These are phyloP conservation scores for Cantharis lateralis DNA, from an alignment of 2,888 invertebrate species.

Conservation along the genomic window DNA sequence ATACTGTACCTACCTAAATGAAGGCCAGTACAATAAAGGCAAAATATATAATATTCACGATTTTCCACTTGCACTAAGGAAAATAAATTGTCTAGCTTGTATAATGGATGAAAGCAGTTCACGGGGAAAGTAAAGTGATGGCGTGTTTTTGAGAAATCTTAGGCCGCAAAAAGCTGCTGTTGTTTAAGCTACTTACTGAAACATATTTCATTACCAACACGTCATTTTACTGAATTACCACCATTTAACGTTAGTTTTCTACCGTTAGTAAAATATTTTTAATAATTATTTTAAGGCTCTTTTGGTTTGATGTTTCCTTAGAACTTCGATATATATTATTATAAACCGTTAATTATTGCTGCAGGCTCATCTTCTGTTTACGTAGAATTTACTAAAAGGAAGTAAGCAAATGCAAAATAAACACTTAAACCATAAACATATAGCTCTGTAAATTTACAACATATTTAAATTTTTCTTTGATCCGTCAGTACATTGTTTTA, in stretches of 20 bases:
- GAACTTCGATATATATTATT: slow-evolving; percentile 34
- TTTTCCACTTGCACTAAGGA: slow-evolving; percentile 50
- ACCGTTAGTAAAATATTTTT: neutral
- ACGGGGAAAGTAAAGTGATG: slow-evolving; percentile 43
- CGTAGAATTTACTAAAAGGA: slow-evolving; percentile 32
- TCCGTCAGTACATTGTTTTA: neutral
- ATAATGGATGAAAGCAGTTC: slow-evolving; percentile 51
- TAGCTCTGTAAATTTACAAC: neutral
- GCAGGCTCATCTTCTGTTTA: slow-evolving; percentile 35
- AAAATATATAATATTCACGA: slow-evolving; percentile 49
- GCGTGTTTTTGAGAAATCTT: slow-evolving; percentile 47
- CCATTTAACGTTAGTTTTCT: neutral
- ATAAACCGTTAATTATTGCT: slow-evolving; percentile 43
- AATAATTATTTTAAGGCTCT: neutral
- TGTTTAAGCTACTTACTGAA: slow-evolving; percentile 45
- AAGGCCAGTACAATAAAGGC: slow-evolving; percentile 33
- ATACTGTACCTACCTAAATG: slow-evolving; percentile 27
- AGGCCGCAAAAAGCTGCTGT: slow-evolving; percentile 34
- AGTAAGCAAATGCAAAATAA: slow-evolving; percentile 40
- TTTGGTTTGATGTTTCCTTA: slow-evolving; percentile 3
- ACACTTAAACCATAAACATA: slow-evolving; percentile 39
- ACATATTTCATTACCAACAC: slow-evolving; percentile 34
- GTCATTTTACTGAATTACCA: slow-evolving; percentile 9
- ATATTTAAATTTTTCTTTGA: neutral
- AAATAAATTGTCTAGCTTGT: slow-evolving; percentile 52